A percentile compares a stretch with the other conserved stretches of the same genome.
Evolutionary conservation across 2,888 invertebrate genomes (phyloP).

Genomic region (Unio pictorum): DNA sequence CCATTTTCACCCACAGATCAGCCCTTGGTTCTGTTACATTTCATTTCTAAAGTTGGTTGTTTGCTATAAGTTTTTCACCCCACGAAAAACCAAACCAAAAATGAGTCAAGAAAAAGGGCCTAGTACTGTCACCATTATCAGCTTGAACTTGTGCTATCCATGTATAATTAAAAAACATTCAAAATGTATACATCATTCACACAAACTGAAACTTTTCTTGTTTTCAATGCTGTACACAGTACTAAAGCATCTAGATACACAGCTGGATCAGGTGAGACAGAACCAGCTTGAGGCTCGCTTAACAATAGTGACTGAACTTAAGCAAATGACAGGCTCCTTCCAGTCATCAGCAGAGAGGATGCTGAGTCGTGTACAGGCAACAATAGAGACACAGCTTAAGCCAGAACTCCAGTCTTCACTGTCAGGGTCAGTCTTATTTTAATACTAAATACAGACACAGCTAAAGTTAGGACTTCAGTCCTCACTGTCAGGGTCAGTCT

Average conservation of each 20-base stretch:
- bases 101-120: no score
- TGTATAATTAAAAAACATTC: no score
- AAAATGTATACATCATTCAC: no score
- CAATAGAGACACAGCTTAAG: conserved; percentile 50
- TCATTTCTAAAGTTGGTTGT: no score
- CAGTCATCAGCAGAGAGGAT: conserved; percentile 50
- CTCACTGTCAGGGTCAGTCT: no score
- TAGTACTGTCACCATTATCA: no score
- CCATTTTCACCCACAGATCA: no score
- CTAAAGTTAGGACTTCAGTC: no score
- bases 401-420: conserved; percentile 47
- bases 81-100: no score
- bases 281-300: conserved; percentile 59
- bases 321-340: conserved; percentile 53
- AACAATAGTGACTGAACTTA: conserved; percentile 59
- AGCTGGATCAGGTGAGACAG: conserved; percentile 58
- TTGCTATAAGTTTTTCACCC: no score
- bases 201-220: not conserved
- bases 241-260: conserved; percentile 58
- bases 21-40: no score
- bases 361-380: conserved; percentile 47
- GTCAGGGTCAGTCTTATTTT: conserved; percentile 32
- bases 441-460: not conserved
- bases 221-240: conserved; percentile 39
- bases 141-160: no score